phyloP scores from a whole-genome alignment of 2,797 vertebrate genomes.

The Gila robusta region DNA sequence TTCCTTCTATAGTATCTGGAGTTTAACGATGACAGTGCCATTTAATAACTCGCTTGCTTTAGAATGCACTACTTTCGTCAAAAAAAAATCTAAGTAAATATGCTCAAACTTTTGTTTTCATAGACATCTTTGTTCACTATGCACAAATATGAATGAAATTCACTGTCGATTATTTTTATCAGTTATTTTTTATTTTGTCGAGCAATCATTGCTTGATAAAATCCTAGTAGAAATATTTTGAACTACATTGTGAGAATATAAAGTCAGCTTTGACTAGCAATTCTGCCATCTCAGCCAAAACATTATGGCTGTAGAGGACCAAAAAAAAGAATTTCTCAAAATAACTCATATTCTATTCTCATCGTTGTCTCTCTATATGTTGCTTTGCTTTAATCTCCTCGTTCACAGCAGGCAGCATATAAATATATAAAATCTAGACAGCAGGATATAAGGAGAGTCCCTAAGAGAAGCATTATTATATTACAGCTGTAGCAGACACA shows the following conservation, averaged over 20 bases:
- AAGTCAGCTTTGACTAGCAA: not conserved
- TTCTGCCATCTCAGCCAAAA: not conserved
- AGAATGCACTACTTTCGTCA: not conserved
- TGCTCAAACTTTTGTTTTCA: not conserved
- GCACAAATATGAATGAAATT: not conserved
- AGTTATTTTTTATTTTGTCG: not conserved
- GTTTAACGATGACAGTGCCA: not conserved
- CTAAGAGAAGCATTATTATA: conserved; percentile 57
- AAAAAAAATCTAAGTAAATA: not conserved
- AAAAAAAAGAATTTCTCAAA: not conserved
- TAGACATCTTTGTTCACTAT: not conserved
- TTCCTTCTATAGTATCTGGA: not conserved
- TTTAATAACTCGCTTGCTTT: not conserved
- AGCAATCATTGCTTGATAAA: not conserved
- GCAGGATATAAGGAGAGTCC: conserved; percentile 42
- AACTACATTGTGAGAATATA: conserved; percentile 40
- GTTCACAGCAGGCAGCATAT: conserved; percentile 47
- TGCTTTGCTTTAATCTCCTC: conserved; percentile 48
- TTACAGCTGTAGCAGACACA: conserved; percentile 45
- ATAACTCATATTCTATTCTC: conserved; percentile 34
- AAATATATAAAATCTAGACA: conserved; percentile 53
- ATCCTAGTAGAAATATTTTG: not conserved
- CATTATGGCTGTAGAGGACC: not conserved
- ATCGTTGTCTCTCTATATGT: conserved; percentile 55
- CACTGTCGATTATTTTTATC: not conserved